Conservation (phyloP, 2,113 vertebrate genomes). For the Zosterops japonicus region DNA sequence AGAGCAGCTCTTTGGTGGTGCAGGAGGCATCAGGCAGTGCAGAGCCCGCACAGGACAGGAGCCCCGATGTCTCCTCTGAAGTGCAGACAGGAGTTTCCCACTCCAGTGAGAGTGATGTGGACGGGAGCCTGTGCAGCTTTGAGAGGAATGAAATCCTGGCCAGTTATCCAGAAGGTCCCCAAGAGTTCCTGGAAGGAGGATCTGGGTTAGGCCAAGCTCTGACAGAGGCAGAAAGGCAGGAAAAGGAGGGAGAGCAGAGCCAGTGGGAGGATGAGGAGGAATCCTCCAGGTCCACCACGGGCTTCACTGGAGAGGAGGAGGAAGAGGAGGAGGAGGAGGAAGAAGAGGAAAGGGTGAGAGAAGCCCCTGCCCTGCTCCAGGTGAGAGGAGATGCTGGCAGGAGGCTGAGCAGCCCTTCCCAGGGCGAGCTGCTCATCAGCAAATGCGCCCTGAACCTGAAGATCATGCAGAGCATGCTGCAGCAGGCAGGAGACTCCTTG, state of each 20-base stretch:
- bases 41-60: background rate
- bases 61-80: background rate
- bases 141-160: slow-evolving; percentile 73
- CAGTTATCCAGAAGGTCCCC: slow-evolving; percentile 18
- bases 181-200: background rate
- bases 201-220: background rate
- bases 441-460: slow-evolving; percentile 67
- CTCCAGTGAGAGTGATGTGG: background rate
- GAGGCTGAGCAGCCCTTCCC: background rate
- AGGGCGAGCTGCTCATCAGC: slow-evolving; percentile 45
- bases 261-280: background rate
- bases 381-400: background rate
- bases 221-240: background rate
- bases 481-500: slow-evolving; percentile 23
- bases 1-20: background rate
- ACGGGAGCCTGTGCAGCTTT: slow-evolving; percentile 70
- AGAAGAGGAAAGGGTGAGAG: background rate
- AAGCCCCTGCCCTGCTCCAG: background rate
- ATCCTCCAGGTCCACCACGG: background rate
- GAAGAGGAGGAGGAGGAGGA: background rate
- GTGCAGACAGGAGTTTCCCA: background rate
- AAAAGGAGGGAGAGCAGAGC: background rate
- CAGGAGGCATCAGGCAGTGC: background rate
- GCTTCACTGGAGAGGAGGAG: background rate
- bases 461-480: slow-evolving; percentile 60